phyloP scores from a whole-genome alignment of 2,797 vertebrate genomes.

The Platyrinchus mystaceus region DNA sequence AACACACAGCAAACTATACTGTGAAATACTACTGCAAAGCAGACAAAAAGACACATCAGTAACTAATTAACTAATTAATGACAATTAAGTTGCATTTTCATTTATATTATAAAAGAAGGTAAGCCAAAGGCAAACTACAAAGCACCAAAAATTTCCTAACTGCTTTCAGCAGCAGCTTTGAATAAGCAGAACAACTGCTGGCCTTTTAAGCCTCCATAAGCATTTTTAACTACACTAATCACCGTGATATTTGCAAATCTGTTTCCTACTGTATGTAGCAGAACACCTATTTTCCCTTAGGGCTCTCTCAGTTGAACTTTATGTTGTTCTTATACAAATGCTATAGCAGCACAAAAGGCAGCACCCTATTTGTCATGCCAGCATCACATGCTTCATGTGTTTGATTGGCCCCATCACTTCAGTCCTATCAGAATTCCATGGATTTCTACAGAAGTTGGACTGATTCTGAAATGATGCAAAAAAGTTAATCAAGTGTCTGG shows the following conservation, averaged over 20 bases:
- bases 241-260: conserved; percentile 11
- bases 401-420: neutral
- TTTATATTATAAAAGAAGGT: neutral
- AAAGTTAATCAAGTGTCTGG: neutral
- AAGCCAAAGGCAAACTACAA: conserved; percentile 46
- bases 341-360: neutral
- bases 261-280: neutral
- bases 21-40: conserved; percentile 15
- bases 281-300: neutral
- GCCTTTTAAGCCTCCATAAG: neutral
- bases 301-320: neutral
- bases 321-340: neutral
- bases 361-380: neutral
- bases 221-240: neutral
- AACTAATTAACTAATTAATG: conserved; percentile 52
- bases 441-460: neutral
- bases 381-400: neutral
- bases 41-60: neutral
- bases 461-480: neutral
- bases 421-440: neutral
- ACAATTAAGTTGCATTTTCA: conserved; percentile 28
- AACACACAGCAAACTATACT: neutral
- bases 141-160: neutral
- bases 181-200: conserved; percentile 18
- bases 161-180: neutral